Percentiles rank a stretch among this genome's conserved stretches.
These are phyloP conservation scores for Mystacides longicornis DNA, from an alignment of 2,888 invertebrate species.

Conservation along the genomic window DNA sequence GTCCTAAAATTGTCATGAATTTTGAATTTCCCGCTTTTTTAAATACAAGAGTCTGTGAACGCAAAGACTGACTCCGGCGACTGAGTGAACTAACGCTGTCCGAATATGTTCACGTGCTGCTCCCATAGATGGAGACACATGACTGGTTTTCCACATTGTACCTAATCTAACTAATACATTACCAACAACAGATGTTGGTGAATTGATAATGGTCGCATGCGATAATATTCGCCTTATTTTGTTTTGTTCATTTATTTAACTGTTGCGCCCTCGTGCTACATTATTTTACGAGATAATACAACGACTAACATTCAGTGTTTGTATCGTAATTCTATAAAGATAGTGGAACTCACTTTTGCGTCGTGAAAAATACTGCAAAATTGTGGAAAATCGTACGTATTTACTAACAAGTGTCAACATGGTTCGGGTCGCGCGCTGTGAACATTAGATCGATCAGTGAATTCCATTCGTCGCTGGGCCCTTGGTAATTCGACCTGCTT, in stretches of 20 bases:
- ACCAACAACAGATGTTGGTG: conserved; percentile 1
- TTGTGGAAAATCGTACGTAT: conserved; percentile 7
- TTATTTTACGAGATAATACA: conserved; percentile 2
- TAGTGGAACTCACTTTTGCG: neutral
- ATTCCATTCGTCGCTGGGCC: too few species aligned
- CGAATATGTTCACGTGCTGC: too few species aligned
- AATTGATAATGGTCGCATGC: neutral
- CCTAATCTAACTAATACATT: neutral
- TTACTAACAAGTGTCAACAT: conserved; percentile 22
- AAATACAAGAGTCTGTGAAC: too few species aligned
- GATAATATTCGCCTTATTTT: conserved; percentile 5
- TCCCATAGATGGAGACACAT: neutral
- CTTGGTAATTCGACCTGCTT: too few species aligned
- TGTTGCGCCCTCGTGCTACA: conserved; percentile 11
- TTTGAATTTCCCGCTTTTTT: too few species aligned
- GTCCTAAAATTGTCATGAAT: too few species aligned
- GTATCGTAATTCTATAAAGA: neutral
- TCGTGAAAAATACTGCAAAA: neutral
- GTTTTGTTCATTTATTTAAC: conserved; percentile 14
- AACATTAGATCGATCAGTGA: neutral
- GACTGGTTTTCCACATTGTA: conserved; percentile 1
- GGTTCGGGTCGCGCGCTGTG: conserved; percentile 4
- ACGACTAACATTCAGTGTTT: too few species aligned
- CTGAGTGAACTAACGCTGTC: too few species aligned
- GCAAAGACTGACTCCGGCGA: too few species aligned